A percentile compares a stretch with the other conserved stretches of the same genome.
phyloP scores from a whole-genome alignment of 2,113 vertebrate genomes.

The Podilymbus podiceps region DNA sequence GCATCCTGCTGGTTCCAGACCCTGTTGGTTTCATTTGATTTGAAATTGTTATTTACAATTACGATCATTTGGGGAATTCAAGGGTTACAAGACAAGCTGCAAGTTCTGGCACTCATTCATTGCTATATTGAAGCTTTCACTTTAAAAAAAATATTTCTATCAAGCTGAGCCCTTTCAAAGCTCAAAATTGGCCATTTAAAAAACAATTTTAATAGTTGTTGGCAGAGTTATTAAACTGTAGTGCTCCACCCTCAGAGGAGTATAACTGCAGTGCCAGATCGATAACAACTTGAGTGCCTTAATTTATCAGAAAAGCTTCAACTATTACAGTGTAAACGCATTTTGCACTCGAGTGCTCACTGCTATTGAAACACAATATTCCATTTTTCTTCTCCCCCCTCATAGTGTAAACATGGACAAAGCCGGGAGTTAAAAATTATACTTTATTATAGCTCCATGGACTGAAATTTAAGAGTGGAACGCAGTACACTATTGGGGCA shows the following conservation, averaged over 20 bases:
- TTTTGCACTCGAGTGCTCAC: neutral
- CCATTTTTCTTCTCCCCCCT: neutral
- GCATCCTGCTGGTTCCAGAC: neutral
- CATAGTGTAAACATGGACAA: neutral
- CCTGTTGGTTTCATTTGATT: neutral
- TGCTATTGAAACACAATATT: neutral
- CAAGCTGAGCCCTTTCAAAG: neutral
- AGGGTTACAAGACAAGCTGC: neutral
- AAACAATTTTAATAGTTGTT: neutral
- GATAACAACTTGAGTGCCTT: neutral
- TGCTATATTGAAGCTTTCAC: neutral
- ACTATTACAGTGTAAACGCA: neutral
- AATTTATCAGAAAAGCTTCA: neutral
- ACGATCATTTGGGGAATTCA: neutral
- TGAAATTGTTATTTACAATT: neutral
- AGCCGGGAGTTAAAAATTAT: neutral
- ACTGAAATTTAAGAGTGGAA: neutral
- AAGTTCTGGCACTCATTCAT: neutral
- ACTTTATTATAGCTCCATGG: neutral
- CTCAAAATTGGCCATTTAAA: neutral
- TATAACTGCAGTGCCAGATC: neutral
- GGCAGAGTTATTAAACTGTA: neutral
- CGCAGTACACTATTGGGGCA: neutral
- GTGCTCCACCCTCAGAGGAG: neutral
- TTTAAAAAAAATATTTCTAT: neutral